phyloP scores from a whole-genome alignment of 2,888 invertebrate genomes.

The Ditylenchus weischeri region DNA sequence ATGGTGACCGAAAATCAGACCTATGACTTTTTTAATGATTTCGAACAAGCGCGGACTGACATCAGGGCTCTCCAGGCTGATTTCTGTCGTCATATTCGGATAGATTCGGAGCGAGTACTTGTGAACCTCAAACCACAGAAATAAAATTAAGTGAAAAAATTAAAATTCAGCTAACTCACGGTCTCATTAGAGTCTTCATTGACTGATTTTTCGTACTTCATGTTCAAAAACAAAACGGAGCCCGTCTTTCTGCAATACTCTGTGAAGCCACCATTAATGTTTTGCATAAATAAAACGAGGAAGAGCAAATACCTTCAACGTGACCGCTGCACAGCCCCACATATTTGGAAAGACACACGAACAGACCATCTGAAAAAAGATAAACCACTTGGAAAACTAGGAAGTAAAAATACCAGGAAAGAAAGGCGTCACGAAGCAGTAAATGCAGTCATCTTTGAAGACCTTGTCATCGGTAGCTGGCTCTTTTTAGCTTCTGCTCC shows the following conservation, averaged over 20 bases:
- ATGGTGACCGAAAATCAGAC: no score
- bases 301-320: slow-evolving; percentile 37
- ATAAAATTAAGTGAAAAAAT: not conserved
- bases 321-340: slow-evolving; percentile 44
- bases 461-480: slow-evolving; percentile 63
- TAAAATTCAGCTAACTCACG: not conserved
- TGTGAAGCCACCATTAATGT: slow-evolving; percentile 20
- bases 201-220: slow-evolving; percentile 65
- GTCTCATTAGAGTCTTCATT: slow-evolving; percentile 80
- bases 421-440: slow-evolving; percentile 72
- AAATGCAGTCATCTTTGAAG: slow-evolving; percentile 97
- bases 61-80: not conserved
- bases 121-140: not conserved
- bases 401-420: slow-evolving; percentile 34
- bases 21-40: not conserved
- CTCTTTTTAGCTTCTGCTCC: slow-evolving; percentile 12
- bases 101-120: not conserved
- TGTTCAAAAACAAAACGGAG: slow-evolving; percentile 32
- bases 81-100: not conserved
- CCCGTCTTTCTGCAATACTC: no score
- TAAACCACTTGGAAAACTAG: not conserved
- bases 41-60: not conserved
- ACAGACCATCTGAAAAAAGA: slow-evolving; percentile 43
- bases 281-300: slow-evolving; percentile 13
- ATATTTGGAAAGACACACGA: slow-evolving; percentile 45